Conservation (phyloP, 2,113 vertebrate species). For the Rhabdomys dilectus region DNA sequence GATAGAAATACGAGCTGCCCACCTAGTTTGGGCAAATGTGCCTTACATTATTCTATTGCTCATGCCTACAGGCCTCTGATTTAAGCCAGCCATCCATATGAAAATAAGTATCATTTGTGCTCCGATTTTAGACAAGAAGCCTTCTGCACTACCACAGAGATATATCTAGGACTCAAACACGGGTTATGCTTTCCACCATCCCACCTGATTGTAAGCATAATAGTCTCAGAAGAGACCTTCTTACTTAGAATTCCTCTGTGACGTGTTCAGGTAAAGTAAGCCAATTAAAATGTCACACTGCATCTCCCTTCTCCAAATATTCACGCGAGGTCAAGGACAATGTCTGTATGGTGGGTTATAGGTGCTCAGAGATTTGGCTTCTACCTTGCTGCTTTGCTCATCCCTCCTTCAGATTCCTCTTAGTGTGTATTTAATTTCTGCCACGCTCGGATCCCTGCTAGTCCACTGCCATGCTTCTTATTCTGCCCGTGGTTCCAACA, state of each 20-base stretch:
- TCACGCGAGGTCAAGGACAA: constrained; percentile 1
- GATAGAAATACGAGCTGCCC: no score
- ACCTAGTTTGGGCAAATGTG: no score
- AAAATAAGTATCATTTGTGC: not conserved
- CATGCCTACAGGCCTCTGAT: not conserved
- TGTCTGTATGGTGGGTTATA: not conserved
- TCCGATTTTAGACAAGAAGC: constrained; percentile 20
- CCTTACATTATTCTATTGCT: no score
- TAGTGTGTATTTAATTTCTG: not conserved
- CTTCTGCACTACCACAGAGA: not conserved
- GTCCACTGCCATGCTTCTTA: not conserved
- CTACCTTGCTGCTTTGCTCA: not conserved
- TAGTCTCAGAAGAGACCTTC: not conserved
- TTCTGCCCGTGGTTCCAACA: not conserved
- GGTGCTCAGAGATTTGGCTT: not conserved
- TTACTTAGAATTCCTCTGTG: not conserved
- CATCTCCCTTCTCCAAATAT: not conserved
- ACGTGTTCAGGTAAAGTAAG: not conserved
- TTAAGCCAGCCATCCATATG: not conserved
- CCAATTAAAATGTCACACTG: not conserved
- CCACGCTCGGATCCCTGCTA: not conserved
- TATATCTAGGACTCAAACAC: not conserved
- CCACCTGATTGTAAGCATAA: not conserved
- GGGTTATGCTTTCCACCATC: not conserved
- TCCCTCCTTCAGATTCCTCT: not conserved